phyloP scores from a whole-genome alignment of 2,113 vertebrate genomes.

The Sisor rabdophorus region DNA sequence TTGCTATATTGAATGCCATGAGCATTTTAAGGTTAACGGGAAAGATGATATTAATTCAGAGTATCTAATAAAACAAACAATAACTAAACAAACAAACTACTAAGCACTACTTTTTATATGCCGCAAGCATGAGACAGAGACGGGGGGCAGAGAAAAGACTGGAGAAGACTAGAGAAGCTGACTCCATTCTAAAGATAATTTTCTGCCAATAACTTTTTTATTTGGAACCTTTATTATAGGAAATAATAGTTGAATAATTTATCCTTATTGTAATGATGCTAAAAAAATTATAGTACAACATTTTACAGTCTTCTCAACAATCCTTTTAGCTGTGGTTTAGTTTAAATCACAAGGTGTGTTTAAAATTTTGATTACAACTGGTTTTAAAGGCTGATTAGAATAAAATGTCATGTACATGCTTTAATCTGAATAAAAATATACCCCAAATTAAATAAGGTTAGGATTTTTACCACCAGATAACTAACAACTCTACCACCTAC shows the following conservation, averaged over 20 bases:
- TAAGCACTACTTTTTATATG: background rate
- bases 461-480: too few relatives aligned
- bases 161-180: background rate
- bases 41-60: background rate
- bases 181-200: background rate
- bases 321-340: background rate
- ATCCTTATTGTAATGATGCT: background rate
- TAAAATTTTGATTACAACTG: too few relatives aligned
- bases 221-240: too few relatives aligned
- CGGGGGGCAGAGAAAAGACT: background rate
- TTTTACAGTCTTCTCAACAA: background rate
- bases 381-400: too few relatives aligned
- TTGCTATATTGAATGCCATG: background rate
- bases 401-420: too few relatives aligned
- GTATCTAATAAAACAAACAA: constrained; percentile 7
- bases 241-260: background rate
- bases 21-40: background rate
- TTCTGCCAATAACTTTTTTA: background rate
- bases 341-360: background rate
- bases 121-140: background rate
- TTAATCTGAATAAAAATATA: too few relatives aligned
- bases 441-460: too few relatives aligned
- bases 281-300: too few relatives aligned
- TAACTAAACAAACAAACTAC: background rate
- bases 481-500: constrained; percentile 4